Evolutionary conservation across 2,113 vertebrate species (phyloP).

Genomic region (Plecotus auritus): DNA sequence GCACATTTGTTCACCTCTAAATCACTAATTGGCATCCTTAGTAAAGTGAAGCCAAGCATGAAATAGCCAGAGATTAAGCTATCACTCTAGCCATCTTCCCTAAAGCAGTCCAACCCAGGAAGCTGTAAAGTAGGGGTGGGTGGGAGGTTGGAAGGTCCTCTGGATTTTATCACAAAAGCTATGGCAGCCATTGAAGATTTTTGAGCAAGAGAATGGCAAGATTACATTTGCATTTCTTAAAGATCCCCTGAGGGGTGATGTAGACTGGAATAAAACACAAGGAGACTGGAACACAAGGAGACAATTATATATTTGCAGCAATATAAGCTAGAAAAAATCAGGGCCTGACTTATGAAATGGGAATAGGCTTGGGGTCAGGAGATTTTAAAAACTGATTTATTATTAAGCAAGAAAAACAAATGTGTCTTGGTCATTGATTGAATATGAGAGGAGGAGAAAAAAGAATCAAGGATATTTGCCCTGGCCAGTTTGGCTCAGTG

Average conservation of each 20-base stretch:
- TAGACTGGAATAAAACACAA: background rate
- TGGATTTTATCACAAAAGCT: constrained; percentile 29
- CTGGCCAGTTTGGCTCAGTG: no score
- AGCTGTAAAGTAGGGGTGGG: background rate
- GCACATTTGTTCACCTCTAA: constrained; percentile 56
- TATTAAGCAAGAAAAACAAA: background rate
- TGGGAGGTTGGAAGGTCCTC: background rate
- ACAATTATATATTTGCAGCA: background rate
- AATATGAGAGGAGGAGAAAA: background rate
- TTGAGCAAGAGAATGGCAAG: background rate
- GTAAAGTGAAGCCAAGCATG: constrained; percentile 69
- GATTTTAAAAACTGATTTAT: background rate
- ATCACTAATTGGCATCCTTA: constrained; percentile 71
- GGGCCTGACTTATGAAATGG: background rate
- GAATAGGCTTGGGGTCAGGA: background rate
- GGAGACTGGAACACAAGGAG: background rate
- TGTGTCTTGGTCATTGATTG: background rate
- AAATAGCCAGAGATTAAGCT: constrained; percentile 69
- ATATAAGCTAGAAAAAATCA: background rate
- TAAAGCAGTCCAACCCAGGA: constrained; percentile 26
- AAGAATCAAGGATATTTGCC: background rate
- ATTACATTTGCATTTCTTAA: constrained; percentile 39
- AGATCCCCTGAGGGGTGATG: background rate
- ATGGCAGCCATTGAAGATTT: background rate
- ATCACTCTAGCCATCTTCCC: constrained; percentile 49